These are phyloP conservation scores for Acanthosepion lycidas DNA, from an alignment of 2,888 invertebrate genomes.

Conservation along the genomic window DNA sequence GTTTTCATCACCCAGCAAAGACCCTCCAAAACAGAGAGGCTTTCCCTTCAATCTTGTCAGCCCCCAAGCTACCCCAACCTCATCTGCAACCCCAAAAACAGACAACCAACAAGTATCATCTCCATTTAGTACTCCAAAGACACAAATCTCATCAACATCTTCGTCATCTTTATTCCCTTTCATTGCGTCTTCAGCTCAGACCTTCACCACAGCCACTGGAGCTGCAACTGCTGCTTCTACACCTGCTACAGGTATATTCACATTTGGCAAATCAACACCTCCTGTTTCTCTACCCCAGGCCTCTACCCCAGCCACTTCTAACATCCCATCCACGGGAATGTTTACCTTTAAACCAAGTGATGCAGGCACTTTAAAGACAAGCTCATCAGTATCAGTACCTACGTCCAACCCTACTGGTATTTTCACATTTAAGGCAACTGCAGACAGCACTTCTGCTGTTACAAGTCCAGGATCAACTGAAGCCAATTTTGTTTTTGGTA, in stretches of 20 bases:
- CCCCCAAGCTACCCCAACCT: neutral
- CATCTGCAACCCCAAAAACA: neutral
- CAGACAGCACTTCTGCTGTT: neutral
- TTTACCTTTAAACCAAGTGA: conserved; percentile 49
- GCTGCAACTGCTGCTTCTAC: neutral
- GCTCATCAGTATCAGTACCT: neutral
- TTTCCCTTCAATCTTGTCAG: neutral
- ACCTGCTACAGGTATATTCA: conserved; percentile 48
- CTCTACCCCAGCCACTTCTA: conserved; percentile 46
- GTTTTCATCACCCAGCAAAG: neutral
- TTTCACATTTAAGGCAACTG: neutral
- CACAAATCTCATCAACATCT: neutral
- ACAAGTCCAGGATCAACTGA: conserved; percentile 37
- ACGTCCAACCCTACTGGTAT: neutral
- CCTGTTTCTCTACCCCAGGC: conserved; percentile 46
- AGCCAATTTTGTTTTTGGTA: neutral
- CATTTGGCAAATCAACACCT: conserved; percentile 48
- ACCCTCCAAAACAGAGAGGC: neutral
- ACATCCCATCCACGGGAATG: conserved; percentile 46
- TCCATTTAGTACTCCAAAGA: neutral
- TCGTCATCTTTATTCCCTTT: neutral
- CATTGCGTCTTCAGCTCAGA: neutral
- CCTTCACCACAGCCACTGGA: neutral
- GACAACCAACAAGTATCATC: neutral
- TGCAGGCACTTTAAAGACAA: neutral